Conservation (phyloP, 2,113 vertebrate genomes). For the Marmota flaviventris region DNA sequence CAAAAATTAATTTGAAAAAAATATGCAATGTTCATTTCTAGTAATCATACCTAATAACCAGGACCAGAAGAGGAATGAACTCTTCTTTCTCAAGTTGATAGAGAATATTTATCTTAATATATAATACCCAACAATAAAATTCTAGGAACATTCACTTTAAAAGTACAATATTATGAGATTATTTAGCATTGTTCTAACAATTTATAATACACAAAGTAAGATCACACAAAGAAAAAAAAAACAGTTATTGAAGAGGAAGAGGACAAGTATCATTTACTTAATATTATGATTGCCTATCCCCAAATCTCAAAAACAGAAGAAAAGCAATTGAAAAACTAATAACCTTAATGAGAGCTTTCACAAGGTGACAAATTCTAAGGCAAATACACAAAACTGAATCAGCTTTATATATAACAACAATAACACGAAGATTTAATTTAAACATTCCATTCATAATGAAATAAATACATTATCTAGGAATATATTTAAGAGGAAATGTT, state of each 20-base stretch:
- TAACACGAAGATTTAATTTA: constrained; percentile 36
- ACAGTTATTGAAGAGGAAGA: neutral
- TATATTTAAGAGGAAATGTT: constrained; percentile 52
- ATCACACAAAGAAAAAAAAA: neutral
- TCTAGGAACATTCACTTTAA: constrained; percentile 13
- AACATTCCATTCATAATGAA: neutral
- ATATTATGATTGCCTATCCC: neutral
- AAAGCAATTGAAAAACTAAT: constrained; percentile 23
- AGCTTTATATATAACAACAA: neutral
- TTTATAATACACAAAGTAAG: constrained; percentile 32
- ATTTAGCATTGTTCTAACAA: neutral
- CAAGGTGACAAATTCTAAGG: neutral
- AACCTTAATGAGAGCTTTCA: constrained; percentile 14
- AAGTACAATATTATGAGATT: constrained; percentile 23
- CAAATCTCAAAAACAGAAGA: constrained; percentile 25
- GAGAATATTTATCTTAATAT: neutral
- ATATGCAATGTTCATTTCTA: constrained; percentile 27
- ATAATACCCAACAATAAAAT: neutral
- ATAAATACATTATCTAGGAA: constrained; percentile 51
- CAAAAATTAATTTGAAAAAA: constrained; percentile 46
- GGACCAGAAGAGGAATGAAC: neutral
- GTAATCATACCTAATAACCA: constrained; percentile 2
- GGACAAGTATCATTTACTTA: constrained; percentile 6
- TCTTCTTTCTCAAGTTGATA: neutral
- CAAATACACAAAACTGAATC: constrained; percentile 43